These are phyloP conservation scores for Neoarius graeffei DNA, from an alignment of 2,113 vertebrate species.

Conservation along the genomic window DNA sequence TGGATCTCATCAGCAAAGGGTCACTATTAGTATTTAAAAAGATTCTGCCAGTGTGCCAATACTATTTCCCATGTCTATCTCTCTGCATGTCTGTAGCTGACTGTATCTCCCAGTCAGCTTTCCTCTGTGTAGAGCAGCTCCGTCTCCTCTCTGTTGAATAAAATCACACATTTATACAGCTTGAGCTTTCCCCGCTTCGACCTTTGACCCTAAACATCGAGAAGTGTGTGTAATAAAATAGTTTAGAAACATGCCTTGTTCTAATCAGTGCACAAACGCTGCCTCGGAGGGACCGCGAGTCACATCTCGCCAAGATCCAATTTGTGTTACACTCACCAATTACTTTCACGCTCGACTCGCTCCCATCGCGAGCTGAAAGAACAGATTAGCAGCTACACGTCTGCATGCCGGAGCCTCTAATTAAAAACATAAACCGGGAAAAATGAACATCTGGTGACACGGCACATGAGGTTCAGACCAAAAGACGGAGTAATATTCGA, in stretches of 20 bases:
- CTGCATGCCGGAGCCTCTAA: slow-evolving; percentile 69
- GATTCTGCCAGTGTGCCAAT: background rate
- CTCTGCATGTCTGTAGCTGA: background rate
- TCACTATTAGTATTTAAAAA: background rate
- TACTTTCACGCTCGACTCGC: slow-evolving; percentile 77
- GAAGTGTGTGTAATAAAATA: slow-evolving; percentile 57
- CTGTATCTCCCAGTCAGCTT: background rate
- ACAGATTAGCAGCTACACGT: slow-evolving; percentile 73
- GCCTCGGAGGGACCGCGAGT: slow-evolving; percentile 68
- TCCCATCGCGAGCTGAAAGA: slow-evolving; percentile 70
- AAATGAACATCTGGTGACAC: slow-evolving; percentile 62
- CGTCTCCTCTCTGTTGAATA: background rate
- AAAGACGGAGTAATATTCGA: background rate
- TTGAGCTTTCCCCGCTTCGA: slow-evolving; percentile 47
- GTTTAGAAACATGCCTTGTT: slow-evolving; percentile 68
- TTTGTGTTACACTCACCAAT: slow-evolving; percentile 75
- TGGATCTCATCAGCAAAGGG: background rate
- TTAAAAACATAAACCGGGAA: slow-evolving; percentile 74
- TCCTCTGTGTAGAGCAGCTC: background rate
- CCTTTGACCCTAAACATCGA: slow-evolving; percentile 58
- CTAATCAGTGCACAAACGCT: slow-evolving; percentile 71
- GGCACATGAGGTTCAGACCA: slow-evolving; percentile 7
- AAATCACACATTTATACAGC: background rate
- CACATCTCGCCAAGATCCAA: slow-evolving; percentile 74
- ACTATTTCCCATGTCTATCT: background rate